Base-by-base conservation (phyloP, 2,113 vertebrate species). In the Nyctereutes procyonoides region DNA sequence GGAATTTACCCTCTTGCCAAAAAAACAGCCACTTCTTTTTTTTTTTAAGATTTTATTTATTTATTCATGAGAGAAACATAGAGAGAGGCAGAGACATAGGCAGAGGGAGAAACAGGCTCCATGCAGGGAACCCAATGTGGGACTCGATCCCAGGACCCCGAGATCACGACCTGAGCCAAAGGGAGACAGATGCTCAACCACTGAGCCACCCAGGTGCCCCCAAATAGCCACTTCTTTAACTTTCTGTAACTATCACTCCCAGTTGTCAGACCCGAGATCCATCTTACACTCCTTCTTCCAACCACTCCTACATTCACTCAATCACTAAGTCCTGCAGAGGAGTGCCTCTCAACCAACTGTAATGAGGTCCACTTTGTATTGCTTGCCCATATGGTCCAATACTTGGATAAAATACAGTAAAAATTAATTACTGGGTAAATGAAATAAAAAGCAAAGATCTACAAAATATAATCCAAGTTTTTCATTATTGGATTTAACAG, bases 1-100 rank as follows among this genome's bases (percentile, higher is more conserved):
- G 65, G n/a, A 73, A 90, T 77, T 94, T 95, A 43, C 20, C 55
- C 51, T 73, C 60, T 87, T 94, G 58, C 35, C 60, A 63, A 56
- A 56, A 48, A 38, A 38, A 22, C 38, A 17, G 26, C 26, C 73
- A 55, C n/a, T 90, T 87, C 92, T 87, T 7, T 88, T 43, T 43
- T 43, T 43, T 43, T 43, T 43, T 43, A 43, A 43, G 43, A 43
- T 43, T 43, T 43, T 43, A 43, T 43, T 43, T 43, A 43, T 43
- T 43, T 43, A 43, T 43, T 43, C 43, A 43, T 43, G 43, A 43
- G 43, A 43, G 43, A 43, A 43, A 43, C 43, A 43, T 5, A 43
- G 43, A 43, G 43, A 43, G 43, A 43, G 43, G 43, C 43, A 43
- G 43, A 43, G 43, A 43, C 43, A 43, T 43, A 43, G 43, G 43